Evolutionary conservation across 2,888 invertebrate species (phyloP).

Genomic region (Crematogaster levior): DNA sequence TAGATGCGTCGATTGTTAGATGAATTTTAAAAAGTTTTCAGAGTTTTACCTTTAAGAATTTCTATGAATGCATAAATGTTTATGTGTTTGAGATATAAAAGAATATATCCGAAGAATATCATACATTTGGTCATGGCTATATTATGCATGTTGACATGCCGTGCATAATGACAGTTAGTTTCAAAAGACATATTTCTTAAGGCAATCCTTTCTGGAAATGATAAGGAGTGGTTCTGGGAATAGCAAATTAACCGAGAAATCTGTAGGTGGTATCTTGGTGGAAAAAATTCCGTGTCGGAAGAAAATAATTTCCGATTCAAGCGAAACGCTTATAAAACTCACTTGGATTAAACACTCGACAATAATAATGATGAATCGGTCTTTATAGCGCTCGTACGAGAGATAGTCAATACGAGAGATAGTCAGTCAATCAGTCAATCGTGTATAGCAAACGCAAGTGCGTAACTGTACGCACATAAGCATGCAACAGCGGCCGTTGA

Average conservation of each 20-base stretch:
- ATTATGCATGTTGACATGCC: too few relatives aligned
- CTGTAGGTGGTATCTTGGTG: neutral
- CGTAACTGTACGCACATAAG: neutral
- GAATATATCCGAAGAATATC: neutral
- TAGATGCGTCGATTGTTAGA: neutral
- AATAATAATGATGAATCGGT: constrained; percentile 12
- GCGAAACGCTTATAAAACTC: neutral
- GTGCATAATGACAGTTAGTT: neutral
- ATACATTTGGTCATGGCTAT: neutral
- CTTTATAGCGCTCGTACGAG: constrained; percentile 34
- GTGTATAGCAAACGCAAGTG: neutral
- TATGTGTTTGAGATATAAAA: neutral
- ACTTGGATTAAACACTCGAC: constrained; percentile 12
- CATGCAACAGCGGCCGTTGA: constrained; percentile 6
- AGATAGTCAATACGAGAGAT: constrained; percentile 32
- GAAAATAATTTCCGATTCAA: constrained; percentile 11
- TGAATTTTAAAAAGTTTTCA: constrained; percentile 11
- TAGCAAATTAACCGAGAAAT: constrained; percentile 12
- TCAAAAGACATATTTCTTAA: constrained; percentile 3
- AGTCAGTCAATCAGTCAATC: neutral
- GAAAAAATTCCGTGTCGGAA: neutral
- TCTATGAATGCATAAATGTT: neutral
- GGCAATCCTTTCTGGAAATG: neutral
- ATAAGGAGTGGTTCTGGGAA: neutral
- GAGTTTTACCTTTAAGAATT: neutral